Base-by-base conservation (phyloP, 2,888 invertebrate genomes). In the Laspeyria flexula region DNA sequence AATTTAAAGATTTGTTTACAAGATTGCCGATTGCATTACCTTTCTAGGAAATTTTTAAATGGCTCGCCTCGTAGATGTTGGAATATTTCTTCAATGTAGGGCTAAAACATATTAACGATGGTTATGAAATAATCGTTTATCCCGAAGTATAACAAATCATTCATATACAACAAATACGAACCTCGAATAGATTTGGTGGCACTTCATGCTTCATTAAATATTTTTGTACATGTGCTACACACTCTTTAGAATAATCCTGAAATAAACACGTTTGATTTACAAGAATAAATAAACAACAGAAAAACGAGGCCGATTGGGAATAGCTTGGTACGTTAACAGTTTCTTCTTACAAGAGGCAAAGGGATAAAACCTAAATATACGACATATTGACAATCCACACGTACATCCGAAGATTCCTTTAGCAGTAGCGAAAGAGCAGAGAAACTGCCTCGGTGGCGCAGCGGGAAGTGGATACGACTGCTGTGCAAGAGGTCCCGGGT, bases 81-180 rank as follows among this genome's bases (percentile, higher is more conserved):
- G 93, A 99, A 99, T 88, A 99, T 99, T 95, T 99, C 99, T 93
- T 99, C 98, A 93, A 99, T 99, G 93, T 99, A 99, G 79, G 99
- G 99, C 98, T 99, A 94, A 70, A 96, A 96, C 7, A 49, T 35
- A 1, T 10, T 42, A 23, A 27, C 13, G 6, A 7, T n/a, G n/a
- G n/a, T 29, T 40, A 45, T 25, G 35, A 34, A 29, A 27, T 29
- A 40, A n/a, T n/a, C n/a, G n/a, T n/a, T n/a, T n/a, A n/a, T n/a
- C n/a, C n/a, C n/a, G n/a, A n/a, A n/a, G n/a, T n/a, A n/a, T n/a
- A n/a, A n/a, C n/a, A n/a, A n/a, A n/a, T 25, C 5, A 34, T 21
- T 21, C 18, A 34, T 11, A 15, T 2, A 4, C 35, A 18, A 34
- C 29, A 10, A 33, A 29, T 9, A 65, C 86, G 93, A 94, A 99